Conservation (phyloP, 2,888 invertebrate species). For the Eristalis pertinax region DNA sequence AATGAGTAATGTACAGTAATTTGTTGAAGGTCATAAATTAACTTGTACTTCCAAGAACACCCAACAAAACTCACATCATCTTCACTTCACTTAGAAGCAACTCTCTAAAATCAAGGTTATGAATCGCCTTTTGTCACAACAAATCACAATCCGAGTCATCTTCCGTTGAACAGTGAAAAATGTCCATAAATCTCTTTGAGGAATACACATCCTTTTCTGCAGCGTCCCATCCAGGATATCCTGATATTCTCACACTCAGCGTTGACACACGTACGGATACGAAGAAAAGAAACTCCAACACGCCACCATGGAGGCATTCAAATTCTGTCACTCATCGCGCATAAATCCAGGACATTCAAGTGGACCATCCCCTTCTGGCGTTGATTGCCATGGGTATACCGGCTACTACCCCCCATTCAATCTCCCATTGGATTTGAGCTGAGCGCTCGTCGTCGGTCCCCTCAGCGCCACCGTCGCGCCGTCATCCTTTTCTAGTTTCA, state of each 20-base stretch:
- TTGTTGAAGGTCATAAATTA: not conserved
- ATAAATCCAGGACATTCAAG: conserved; percentile 69
- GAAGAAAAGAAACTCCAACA: conserved; percentile 12
- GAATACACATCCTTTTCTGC: conserved; percentile 13
- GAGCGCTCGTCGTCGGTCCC: not conserved
- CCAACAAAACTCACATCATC: not conserved
- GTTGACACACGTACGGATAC: conserved; percentile 33
- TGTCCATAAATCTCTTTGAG: conserved; percentile 12
- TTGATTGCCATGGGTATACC: conserved; percentile 51
- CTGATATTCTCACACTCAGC: conserved; percentile 30
- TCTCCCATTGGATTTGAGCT: conserved; percentile 51
- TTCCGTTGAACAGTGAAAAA: conserved; percentile 4
- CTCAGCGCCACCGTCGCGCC: conserved; percentile 12
- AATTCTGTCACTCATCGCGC: conserved; percentile 71
- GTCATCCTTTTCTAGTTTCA: conserved; percentile 30
- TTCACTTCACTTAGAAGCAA: not conserved
- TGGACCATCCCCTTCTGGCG: conserved; percentile 66
- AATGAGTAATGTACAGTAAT: not conserved
- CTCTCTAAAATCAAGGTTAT: not conserved
- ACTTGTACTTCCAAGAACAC: not conserved
- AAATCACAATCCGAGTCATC: conserved; percentile 9
- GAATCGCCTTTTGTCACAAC: not conserved
- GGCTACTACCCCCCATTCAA: conserved; percentile 55
- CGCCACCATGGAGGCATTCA: conserved; percentile 45
- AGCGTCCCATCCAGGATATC: conserved; percentile 61